phyloP scores from a whole-genome alignment of 2,888 invertebrate genomes.

The Plebejus argus region DNA sequence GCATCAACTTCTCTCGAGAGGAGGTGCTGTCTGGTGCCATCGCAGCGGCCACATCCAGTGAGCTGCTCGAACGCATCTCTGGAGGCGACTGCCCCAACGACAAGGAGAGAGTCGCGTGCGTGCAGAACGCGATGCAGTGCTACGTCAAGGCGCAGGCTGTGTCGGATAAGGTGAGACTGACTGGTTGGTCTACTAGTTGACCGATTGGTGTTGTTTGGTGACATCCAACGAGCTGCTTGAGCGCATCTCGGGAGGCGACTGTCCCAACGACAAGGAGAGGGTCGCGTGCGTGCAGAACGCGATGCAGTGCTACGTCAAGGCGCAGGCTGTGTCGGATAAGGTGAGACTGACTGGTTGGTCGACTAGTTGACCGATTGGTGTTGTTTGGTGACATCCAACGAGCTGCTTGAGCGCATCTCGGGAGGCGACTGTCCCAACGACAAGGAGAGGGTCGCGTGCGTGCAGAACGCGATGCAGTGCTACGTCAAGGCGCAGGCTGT shows the following conservation, averaged over 20 bases:
- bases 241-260: conserved; percentile 41
- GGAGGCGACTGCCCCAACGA: conserved; percentile 40
- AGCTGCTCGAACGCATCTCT: conserved; percentile 46
- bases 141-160: conserved; percentile 76
- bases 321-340: conserved; percentile 82
- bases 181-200: too few species aligned
- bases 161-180: conserved; percentile 79
- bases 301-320: conserved; percentile 77
- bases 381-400: conserved; percentile 58
- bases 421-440: conserved; percentile 40
- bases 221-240: conserved; percentile 48
- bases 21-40: conserved; percentile 70
- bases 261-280: conserved; percentile 50
- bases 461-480: conserved; percentile 75
- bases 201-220: conserved; percentile 54
- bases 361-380: conserved; percentile 32
- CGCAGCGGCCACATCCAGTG: conserved; percentile 48
- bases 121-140: conserved; percentile 75
- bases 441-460: conserved; percentile 57
- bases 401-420: conserved; percentile 46
- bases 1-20: conserved; percentile 61
- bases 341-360: conserved; percentile 48
- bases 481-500: conserved; percentile 76
- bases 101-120: conserved; percentile 57
- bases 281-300: conserved; percentile 65